These are phyloP conservation scores for Trichoplusia ni DNA, from an alignment of 1,140 invertebrate genomes.

Conservation along the genomic window DNA sequence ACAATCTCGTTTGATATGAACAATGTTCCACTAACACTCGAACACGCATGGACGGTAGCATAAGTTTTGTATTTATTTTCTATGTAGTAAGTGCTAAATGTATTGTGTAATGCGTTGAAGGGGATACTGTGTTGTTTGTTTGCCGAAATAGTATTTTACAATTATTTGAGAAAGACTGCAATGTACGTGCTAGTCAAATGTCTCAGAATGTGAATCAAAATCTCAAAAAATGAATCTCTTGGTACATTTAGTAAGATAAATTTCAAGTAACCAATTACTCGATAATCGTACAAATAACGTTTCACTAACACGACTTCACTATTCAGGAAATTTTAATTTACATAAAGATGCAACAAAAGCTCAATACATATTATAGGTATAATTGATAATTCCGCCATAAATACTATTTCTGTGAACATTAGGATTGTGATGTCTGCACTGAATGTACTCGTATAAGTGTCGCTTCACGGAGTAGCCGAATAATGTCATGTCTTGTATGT, in stretches of 20 bases:
- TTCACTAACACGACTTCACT: no score
- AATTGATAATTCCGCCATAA: no score
- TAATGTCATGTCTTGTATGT: slow-evolving; percentile 20
- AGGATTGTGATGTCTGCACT: slow-evolving; percentile 14
- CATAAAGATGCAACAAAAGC: no score
- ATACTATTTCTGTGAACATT: slow-evolving; percentile 15
- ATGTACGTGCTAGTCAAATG: not conserved
- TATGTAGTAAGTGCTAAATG: slow-evolving; percentile 31
- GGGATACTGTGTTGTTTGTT: slow-evolving; percentile 9
- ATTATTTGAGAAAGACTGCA: not conserved
- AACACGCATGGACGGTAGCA: slow-evolving; percentile 12
- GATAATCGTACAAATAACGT: no score
- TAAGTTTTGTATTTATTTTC: slow-evolving; percentile 33
- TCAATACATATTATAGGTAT: no score
- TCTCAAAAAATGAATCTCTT: not conserved
- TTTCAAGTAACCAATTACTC: no score
- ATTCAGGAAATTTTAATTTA: no score
- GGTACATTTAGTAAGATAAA: no score
- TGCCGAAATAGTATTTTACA: slow-evolving; percentile 12
- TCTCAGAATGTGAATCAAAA: no score
- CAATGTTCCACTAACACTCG: not conserved
- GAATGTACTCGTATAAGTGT: not conserved
- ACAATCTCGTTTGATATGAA: not conserved
- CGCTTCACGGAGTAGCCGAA: slow-evolving; percentile 18
- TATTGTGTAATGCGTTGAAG: slow-evolving; percentile 20